Conservation (phyloP, 1,140 invertebrate species). For the Paralvinella palmiformis region DNA sequence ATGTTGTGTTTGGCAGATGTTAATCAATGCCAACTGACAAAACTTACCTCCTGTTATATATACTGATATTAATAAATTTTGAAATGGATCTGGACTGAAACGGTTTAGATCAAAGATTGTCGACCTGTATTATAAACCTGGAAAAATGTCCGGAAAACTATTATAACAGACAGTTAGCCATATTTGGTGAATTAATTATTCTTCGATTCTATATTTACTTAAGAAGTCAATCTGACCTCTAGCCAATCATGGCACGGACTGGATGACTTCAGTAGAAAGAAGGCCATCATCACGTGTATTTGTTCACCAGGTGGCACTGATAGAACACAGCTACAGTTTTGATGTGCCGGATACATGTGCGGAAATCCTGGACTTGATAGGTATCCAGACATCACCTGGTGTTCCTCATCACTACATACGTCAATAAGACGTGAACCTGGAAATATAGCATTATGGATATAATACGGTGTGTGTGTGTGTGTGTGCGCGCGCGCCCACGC, state of each 20-base stretch:
- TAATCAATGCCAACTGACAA: no score
- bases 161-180: neutral
- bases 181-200: no score
- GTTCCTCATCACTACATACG: neutral
- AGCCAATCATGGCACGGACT: conserved; percentile 15
- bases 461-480: no score
- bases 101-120: neutral
- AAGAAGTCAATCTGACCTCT: neutral
- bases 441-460: no score
- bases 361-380: conserved; percentile 12
- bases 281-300: neutral
- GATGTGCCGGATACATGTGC: conserved; percentile 5
- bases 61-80: neutral
- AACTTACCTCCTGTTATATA: no score
- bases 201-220: no score
- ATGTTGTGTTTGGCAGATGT: no score
- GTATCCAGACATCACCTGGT: neutral
- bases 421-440: neutral
- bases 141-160: neutral
- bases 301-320: neutral
- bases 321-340: conserved; percentile 12
- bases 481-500: no score
- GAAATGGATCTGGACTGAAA: neutral
- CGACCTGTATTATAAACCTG: neutral
- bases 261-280: conserved; percentile 12